Conservation (phyloP, 2,888 invertebrate genomes). For the Chydorus sphaericus region DNA sequence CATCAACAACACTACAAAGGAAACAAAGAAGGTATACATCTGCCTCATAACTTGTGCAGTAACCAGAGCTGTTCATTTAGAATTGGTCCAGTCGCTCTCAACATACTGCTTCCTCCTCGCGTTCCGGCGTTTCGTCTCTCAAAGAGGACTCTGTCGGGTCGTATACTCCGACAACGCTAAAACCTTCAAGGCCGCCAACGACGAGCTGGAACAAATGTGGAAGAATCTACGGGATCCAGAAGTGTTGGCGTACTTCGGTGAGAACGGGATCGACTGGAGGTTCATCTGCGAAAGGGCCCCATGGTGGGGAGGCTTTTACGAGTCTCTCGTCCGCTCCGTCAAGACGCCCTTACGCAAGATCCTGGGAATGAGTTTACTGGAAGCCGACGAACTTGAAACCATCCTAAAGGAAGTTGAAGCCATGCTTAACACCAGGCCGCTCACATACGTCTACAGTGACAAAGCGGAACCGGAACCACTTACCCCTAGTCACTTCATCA, state of each 20-base stretch:
- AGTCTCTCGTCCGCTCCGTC: background rate
- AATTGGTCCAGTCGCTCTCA: background rate
- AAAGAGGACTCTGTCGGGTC: background rate
- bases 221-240: background rate
- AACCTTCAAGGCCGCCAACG: background rate
- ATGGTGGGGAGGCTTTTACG: background rate
- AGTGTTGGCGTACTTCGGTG: too few species aligned
- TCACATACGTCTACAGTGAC: background rate
- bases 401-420: background rate
- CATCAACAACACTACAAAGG: conserved; percentile 10
- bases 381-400: background rate
- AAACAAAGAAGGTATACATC: background rate
- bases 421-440: background rate
- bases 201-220: background rate
- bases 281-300: background rate
- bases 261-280: too few species aligned
- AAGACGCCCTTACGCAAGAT: background rate
- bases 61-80: conserved; percentile 7
- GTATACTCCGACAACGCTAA: conserved; percentile 9
- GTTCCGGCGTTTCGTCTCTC: conserved; percentile 6
- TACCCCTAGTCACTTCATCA: background rate
- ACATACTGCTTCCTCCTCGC: conserved; percentile 1
- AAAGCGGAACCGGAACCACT: background rate
- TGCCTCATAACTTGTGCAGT: conserved; percentile 1
- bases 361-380: background rate